A percentile compares a stretch with the other conserved stretches of the same genome.
Conservation (phyloP, 2,797 vertebrate genomes). For the Leucoraja ocellata region DNA sequence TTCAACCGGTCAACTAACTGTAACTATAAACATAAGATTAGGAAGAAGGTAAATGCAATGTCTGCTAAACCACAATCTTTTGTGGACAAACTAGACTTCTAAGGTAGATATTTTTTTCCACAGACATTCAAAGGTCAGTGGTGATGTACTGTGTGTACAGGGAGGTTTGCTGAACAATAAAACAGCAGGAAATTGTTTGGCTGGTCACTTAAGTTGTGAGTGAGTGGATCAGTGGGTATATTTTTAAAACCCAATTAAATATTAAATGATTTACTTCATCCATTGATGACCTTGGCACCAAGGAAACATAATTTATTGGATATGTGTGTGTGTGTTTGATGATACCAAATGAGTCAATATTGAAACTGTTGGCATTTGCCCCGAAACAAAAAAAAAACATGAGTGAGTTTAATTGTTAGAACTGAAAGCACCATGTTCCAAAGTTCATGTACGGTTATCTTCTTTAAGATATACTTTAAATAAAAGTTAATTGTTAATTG, state of each 20-base stretch:
- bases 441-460: not conserved
- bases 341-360: not conserved
- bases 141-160: not conserved
- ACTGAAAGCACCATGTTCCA: no score
- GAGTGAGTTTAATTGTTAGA: not conserved
- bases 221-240: not conserved
- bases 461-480: not conserved
- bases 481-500: not conserved
- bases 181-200: not conserved
- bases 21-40: not conserved
- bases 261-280: not conserved
- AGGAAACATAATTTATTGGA: not conserved
- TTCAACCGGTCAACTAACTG: not conserved
- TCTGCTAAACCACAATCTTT: not conserved
- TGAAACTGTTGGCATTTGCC: constrained; percentile 29
- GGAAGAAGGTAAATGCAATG: not conserved
- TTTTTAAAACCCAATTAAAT: not conserved
- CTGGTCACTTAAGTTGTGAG: not conserved
- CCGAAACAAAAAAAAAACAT: not conserved
- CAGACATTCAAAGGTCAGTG: not conserved
- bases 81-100: not conserved
- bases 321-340: not conserved
- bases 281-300: not conserved
- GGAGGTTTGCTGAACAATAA: not conserved
- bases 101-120: no score